Percentiles rank a stretch among this genome's conserved stretches.
These are phyloP conservation scores for Echeneis naucrates DNA, from an alignment of 2,797 vertebrate genomes.

Conservation along the genomic window DNA sequence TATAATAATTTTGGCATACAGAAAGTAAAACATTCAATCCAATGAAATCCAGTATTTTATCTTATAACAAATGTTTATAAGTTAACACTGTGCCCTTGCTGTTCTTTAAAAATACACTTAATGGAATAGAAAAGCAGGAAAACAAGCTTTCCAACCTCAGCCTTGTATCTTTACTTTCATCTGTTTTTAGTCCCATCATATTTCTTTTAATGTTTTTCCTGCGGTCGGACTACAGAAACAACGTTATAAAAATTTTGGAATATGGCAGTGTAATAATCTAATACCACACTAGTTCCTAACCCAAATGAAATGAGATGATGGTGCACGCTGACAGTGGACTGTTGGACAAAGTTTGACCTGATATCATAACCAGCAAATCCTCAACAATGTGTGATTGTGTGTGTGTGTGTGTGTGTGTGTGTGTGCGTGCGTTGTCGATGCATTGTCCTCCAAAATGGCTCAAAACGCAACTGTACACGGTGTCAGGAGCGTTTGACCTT, in stretches of 20 bases:
- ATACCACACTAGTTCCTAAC: neutral
- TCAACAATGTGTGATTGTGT: neutral
- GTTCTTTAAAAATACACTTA: constrained; percentile 70
- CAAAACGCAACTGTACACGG: constrained; percentile 25
- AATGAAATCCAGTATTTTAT: constrained; percentile 53
- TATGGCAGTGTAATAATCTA: neutral
- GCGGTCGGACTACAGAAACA: constrained; percentile 16
- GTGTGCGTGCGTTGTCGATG: neutral
- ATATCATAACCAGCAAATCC: neutral
- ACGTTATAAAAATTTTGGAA: constrained; percentile 28
- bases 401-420: too few species aligned
- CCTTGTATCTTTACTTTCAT: constrained; percentile 26
- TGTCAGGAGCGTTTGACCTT: constrained; percentile 39
- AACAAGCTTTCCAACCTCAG: constrained; percentile 23
- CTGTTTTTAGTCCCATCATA: constrained; percentile 7
- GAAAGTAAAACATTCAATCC: constrained; percentile 60
- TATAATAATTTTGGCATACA: constrained; percentile 65
- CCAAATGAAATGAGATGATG: neutral
- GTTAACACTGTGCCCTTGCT: constrained; percentile 59
- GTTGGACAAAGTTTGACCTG: neutral
- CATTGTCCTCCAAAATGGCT: constrained; percentile 8
- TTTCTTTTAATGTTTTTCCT: constrained; percentile 28
- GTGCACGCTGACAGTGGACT: constrained; percentile 1
- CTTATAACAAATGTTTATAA: constrained; percentile 68
- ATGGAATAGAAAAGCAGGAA: constrained; percentile 49